phyloP scores from a whole-genome alignment of 1,140 invertebrate genomes.

The Eumaeus atala region DNA sequence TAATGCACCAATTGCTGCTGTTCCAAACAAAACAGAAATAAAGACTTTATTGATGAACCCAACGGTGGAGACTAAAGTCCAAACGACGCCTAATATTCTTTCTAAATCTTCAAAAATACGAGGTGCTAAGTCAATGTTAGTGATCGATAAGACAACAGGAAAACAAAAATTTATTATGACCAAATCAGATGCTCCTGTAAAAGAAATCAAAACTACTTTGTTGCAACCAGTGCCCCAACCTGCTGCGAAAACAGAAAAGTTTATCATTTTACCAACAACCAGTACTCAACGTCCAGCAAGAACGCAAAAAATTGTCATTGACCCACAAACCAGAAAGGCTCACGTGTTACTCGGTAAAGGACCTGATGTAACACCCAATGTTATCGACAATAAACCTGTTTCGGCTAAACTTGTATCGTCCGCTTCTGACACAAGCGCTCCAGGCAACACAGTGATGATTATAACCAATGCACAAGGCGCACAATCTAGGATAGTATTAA shows the following conservation, averaged over 20 bases:
- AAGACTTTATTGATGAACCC: slow-evolving; percentile 59
- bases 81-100: slow-evolving; percentile 67
- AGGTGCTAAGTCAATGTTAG: slow-evolving; percentile 59
- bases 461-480: slow-evolving; percentile 76
- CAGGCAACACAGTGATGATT: slow-evolving; percentile 75
- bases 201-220: slow-evolving; percentile 48
- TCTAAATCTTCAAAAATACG: slow-evolving; percentile 67
- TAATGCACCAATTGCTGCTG: slow-evolving; percentile 37
- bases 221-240: slow-evolving; percentile 43
- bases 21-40: slow-evolving; percentile 45
- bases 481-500: slow-evolving; percentile 74
- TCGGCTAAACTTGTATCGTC: slow-evolving; percentile 66
- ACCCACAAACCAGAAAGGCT: slow-evolving; percentile 62
- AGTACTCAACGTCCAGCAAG: slow-evolving; percentile 45
- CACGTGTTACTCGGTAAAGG: slow-evolving; percentile 56
- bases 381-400: slow-evolving; percentile 59
- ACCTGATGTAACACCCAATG: slow-evolving; percentile 26
- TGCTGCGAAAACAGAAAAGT: slow-evolving; percentile 74
- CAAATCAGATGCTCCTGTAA: slow-evolving; percentile 43
- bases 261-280: slow-evolving; percentile 76
- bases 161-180: slow-evolving; percentile 68
- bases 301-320: slow-evolving; percentile 66
- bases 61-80: slow-evolving; percentile 48
- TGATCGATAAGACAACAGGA: slow-evolving; percentile 64
- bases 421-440: slow-evolving; percentile 37